Conservation (phyloP, 2,888 invertebrate species). For the Cosmia trapezina region DNA sequence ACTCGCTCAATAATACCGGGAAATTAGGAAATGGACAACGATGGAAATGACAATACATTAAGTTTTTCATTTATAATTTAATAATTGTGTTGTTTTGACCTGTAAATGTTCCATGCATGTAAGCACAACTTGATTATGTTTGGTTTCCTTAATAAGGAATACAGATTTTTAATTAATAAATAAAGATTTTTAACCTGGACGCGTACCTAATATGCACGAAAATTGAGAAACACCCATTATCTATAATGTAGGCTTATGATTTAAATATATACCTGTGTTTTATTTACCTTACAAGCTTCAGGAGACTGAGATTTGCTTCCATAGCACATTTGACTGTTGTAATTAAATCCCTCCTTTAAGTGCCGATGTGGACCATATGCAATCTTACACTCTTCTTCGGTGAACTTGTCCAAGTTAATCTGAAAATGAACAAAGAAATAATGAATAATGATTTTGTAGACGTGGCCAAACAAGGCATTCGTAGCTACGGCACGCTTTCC, state of each 20-base stretch:
- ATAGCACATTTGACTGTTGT: conserved; percentile 38
- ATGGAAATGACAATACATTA: too few relatives aligned
- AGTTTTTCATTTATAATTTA: too few relatives aligned
- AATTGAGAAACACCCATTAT: too few relatives aligned
- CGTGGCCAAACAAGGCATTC: background rate
- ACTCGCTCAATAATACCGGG: too few relatives aligned
- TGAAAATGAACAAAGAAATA: conserved; percentile 10
- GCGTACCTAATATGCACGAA: too few relatives aligned
- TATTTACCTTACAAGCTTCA: conserved; percentile 31
- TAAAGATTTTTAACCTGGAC: too few relatives aligned
- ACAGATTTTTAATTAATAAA: too few relatives aligned
- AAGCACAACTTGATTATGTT: too few relatives aligned
- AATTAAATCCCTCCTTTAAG: conserved; percentile 7
- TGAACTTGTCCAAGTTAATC: conserved; percentile 37
- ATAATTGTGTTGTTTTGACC: too few relatives aligned
- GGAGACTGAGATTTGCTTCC: conserved; percentile 21
- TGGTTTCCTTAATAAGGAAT: too few relatives aligned
- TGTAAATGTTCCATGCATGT: too few relatives aligned
- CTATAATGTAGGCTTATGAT: background rate
- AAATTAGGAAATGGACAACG: too few relatives aligned
- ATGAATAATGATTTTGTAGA: background rate
- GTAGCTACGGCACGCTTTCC: background rate
- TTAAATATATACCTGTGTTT: background rate
- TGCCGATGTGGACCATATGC: background rate
- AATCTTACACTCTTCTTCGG: background rate